These are phyloP conservation scores for Noturus placidus DNA, from an alignment of 2,113 vertebrate genomes.

Conservation along the genomic window DNA sequence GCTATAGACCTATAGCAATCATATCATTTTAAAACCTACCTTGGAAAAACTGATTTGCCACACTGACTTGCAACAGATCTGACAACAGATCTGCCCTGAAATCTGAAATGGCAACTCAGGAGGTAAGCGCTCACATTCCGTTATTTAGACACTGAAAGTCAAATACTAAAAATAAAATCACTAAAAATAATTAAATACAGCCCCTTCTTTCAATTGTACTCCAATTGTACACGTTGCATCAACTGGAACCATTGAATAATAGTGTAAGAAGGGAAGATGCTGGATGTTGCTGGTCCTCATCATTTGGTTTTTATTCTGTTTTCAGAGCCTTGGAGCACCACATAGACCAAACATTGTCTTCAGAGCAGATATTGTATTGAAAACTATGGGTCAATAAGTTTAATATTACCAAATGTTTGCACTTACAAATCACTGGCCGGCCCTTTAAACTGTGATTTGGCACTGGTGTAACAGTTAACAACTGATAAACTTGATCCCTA, in stretches of 20 bases:
- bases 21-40: background rate
- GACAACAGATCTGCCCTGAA: background rate
- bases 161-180: background rate
- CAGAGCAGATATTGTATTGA: background rate
- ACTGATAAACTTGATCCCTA: background rate
- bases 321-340: background rate
- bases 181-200: background rate
- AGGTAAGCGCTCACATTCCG: background rate
- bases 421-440: background rate
- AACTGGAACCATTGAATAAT: background rate
- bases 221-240: background rate
- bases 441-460: conserved; percentile 2
- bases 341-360: background rate
- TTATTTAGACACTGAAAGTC: background rate
- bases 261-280: background rate
- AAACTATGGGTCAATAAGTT: background rate
- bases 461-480: background rate
- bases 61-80: background rate
- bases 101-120: background rate
- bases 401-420: background rate
- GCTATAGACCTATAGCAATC: background rate
- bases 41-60: background rate
- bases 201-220: background rate
- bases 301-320: background rate
- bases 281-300: background rate